Conservation (phyloP, 1,140 invertebrate genomes). For the Trypoxylus dichotomus region DNA sequence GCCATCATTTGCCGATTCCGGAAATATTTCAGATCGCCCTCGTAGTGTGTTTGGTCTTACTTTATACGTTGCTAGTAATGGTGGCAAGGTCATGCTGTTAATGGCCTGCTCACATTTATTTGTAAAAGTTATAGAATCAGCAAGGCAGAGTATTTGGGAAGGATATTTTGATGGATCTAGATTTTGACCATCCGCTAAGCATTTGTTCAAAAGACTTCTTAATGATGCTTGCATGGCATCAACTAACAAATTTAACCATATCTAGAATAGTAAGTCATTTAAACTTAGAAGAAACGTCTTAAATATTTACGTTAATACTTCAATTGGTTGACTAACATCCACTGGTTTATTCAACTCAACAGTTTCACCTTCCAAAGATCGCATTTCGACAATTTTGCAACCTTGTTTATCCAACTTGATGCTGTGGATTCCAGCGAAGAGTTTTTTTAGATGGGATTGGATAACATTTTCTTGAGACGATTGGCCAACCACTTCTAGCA, state of each 20-base stretch:
- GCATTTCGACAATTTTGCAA: conserved; percentile 71
- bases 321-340: conserved; percentile 77
- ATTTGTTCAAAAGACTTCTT: conserved; percentile 67
- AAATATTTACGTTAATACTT: conserved; percentile 59
- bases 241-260: conserved; percentile 81
- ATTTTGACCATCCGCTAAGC: conserved; percentile 63
- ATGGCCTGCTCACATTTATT: conserved; percentile 82
- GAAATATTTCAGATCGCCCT: no score
- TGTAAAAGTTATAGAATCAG: conserved; percentile 77
- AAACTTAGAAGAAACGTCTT: neutral
- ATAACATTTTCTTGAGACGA: conserved; percentile 85
- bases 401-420: conserved; percentile 67
- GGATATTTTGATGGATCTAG: conserved; percentile 79
- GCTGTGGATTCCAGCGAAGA: conserved; percentile 87
- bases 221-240: conserved; percentile 83
- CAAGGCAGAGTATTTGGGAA: conserved; percentile 79
- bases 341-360: conserved; percentile 77
- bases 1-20: no score
- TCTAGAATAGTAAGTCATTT: conserved; percentile 54
- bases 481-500: conserved; percentile 90
- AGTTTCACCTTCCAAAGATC: conserved; percentile 82
- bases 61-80: conserved; percentile 50
- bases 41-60: no score
- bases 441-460: conserved; percentile 90
- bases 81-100: conserved; percentile 62